Percentiles rank a stretch among this genome's conserved stretches.
These are phyloP conservation scores for Vultur gryphus DNA, from an alignment of 2,797 vertebrate species.

Conservation along the genomic window DNA sequence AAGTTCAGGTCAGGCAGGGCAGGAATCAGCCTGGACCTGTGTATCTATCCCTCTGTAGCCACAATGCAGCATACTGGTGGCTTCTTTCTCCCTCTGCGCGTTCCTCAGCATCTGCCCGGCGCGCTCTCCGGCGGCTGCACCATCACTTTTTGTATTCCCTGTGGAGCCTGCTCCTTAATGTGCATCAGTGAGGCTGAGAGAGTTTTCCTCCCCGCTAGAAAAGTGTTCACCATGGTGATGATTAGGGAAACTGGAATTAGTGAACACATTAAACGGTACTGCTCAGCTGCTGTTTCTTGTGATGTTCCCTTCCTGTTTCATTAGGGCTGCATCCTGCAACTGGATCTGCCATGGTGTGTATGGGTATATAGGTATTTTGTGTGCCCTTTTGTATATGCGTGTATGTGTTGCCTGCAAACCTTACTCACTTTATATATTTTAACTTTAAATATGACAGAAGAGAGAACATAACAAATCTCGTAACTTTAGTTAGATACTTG, in stretches of 20 bases:
- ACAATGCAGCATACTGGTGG: neutral
- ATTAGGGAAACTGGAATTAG: neutral
- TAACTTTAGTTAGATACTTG: neutral
- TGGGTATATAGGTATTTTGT: neutral
- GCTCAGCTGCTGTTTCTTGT: neutral
- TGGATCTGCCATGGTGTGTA: neutral
- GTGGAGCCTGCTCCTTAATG: neutral
- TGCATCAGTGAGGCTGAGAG: neutral
- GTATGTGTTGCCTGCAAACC: neutral
- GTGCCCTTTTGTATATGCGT: neutral
- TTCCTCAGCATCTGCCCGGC: neutral
- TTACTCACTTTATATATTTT: neutral
- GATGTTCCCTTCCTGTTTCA: neutral
- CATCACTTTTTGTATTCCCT: neutral
- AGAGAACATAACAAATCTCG: neutral
- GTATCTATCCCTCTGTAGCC: neutral
- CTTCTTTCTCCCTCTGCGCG: neutral
- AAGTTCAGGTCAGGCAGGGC: neutral
- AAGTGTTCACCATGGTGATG: neutral
- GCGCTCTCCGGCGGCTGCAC: neutral
- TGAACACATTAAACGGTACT: neutral
- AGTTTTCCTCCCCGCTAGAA: neutral
- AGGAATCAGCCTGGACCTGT: neutral
- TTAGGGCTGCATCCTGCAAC: neutral
- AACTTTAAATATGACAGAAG: neutral